These are phyloP conservation scores for Dicroscelio sp. DNA, from an alignment of 2,888 invertebrate genomes.

Conservation along the genomic window DNA sequence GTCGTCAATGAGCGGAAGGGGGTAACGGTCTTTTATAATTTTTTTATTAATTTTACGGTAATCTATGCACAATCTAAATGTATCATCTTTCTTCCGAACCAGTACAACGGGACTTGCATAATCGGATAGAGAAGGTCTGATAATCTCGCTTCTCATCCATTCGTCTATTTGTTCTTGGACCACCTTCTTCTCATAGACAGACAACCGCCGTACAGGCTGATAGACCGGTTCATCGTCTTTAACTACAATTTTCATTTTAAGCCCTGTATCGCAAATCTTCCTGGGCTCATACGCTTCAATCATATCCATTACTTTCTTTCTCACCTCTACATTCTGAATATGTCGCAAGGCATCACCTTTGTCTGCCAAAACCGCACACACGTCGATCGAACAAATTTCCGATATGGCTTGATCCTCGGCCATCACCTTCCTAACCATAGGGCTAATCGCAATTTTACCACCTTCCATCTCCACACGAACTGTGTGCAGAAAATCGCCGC, in stretches of 20 bases:
- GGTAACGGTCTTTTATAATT: not conserved
- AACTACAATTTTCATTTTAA: not conserved
- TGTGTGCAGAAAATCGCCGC: slow-evolving; percentile 60
- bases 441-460: not conserved
- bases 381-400: not conserved
- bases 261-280: not conserved
- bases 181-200: slow-evolving; percentile 14
- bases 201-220: not conserved
- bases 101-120: not conserved
- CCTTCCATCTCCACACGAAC: slow-evolving; percentile 38
- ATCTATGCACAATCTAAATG: not conserved
- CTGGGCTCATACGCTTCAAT: not conserved
- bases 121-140: not conserved
- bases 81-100: not conserved
- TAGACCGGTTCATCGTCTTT: not conserved
- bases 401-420: not conserved
- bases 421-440: not conserved
- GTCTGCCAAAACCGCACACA: not conserved
- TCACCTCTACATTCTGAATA: too few relatives aligned
- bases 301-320: slow-evolving; percentile 68
- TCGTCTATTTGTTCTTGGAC: not conserved
- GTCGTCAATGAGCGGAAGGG: not conserved
- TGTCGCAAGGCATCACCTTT: too few relatives aligned
- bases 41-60: not conserved
- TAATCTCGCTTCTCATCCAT: not conserved